Base-by-base conservation (phyloP, 2,888 invertebrate genomes). In the Stenotaenia linearis region DNA sequence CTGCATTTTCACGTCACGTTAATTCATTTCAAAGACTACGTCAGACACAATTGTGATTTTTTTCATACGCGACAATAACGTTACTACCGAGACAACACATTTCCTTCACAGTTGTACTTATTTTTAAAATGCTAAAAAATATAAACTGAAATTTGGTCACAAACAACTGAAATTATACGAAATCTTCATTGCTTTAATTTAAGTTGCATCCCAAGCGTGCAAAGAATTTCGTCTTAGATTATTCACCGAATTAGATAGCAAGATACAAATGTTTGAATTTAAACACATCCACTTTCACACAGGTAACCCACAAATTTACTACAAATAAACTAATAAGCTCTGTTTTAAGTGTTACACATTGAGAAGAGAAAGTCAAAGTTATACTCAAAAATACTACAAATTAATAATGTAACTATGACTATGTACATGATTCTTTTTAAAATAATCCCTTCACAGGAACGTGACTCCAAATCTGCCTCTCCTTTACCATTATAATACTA, bases 281-380 rank as follows among this genome's bases (percentile, higher is more conserved):
- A 28, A 25, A 69, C 25, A 25, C 69, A 69, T 28, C 69, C 69
- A 61, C 69, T 25, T 28, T 69, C 69, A 69, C n/a, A 69, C 69
- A 69, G 25, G 23, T 25, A n/a, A 69, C 69, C n/a, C 69, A 69
- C 28, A 69, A 28, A 69, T 69, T 69, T 23, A 69, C 69, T 69
- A 69, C 69, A 69, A 69, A 69, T 69, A 25, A 69, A 69, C 69
- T 69, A 69, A 18, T n/a, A 69, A 69, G 69, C 50, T 18, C 18
- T 50, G 50, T 50, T 50, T 50, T 50, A 18, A 15, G 28, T 69
- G 69, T 69, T 23, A 28, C 69, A 25, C n/a, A 69, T 28, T 61
- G 6, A 5, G 12, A 69, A 69, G 69, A 23, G 25, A 28, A 69
- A 25, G 69, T 28, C 25, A 69, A 69, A 25, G 25, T 23, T 69